A percentile compares a stretch with the other conserved stretches of the same genome.
Conservation (phyloP, 2,113 vertebrate genomes). For the Gavia stellata region DNA sequence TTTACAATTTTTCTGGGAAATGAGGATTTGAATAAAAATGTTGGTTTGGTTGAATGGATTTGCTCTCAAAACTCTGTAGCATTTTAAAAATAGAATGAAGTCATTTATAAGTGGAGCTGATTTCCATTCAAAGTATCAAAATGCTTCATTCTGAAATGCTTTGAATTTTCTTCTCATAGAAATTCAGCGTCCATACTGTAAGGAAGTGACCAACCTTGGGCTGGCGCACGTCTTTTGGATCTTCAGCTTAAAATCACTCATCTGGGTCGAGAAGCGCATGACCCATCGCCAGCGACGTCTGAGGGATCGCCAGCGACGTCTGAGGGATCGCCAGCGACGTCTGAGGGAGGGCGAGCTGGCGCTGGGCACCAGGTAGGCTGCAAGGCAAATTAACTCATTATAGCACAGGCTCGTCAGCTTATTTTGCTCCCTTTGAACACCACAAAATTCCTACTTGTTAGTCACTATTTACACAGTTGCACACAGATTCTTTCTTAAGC, state of each 20-base stretch:
- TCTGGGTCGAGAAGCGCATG: background rate
- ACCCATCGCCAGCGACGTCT: background rate
- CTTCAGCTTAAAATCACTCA: background rate
- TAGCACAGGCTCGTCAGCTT: background rate
- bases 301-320: no score
- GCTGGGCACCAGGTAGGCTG: constrained; percentile 20
- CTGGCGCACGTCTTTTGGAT: background rate
- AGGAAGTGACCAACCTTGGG: background rate
- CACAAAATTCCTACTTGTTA: background rate
- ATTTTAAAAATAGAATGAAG: background rate
- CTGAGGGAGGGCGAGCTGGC: background rate
- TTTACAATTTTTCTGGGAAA: constrained; percentile 1
- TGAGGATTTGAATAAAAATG: background rate
- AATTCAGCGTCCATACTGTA: background rate
- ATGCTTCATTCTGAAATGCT: background rate
- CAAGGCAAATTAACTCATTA: background rate
- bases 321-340: background rate
- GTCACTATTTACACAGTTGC: background rate
- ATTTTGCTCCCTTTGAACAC: background rate
- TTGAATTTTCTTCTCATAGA: background rate
- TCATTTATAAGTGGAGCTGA: background rate
- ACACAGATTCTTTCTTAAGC: constrained; percentile 13
- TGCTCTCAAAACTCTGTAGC: background rate
- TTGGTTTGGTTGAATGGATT: background rate
- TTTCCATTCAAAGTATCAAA: background rate